A percentile compares a stretch with the other conserved stretches of the same genome.
phyloP scores from a whole-genome alignment of 2,888 invertebrate species.

The Helicoverpa assulta region DNA sequence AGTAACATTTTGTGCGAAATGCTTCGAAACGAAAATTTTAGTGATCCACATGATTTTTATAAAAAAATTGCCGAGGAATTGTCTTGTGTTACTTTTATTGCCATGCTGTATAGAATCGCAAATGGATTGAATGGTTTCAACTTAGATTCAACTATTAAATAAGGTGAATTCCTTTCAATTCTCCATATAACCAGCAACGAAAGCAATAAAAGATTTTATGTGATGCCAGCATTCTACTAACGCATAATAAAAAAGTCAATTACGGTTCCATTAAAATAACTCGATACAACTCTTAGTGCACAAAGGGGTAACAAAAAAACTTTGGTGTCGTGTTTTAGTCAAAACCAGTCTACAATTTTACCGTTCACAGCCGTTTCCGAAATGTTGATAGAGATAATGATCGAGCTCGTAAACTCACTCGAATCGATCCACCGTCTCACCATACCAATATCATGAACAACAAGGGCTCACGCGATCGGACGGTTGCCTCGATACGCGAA shows the following conservation, averaged over 20 bases:
- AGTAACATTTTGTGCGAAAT: constrained; percentile 44
- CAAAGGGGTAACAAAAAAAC: constrained; percentile 14
- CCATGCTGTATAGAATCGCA: constrained; percentile 19
- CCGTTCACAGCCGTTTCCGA: constrained; percentile 65
- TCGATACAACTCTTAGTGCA: constrained; percentile 17
- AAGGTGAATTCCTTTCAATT: neutral
- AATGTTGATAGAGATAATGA: constrained; percentile 74
- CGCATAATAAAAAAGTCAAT: constrained; percentile 22
- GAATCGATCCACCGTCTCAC: constrained; percentile 72
- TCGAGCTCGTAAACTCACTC: constrained; percentile 73
- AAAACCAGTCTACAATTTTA: constrained; percentile 58
- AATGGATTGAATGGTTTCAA: constrained; percentile 27
- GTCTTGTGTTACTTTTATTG: constrained; percentile 41
- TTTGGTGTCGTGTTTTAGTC: constrained; percentile 32
- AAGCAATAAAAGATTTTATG: constrained; percentile 14
- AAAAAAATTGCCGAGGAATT: constrained; percentile 10
- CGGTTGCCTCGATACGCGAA: constrained; percentile 59
- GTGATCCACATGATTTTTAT: constrained; percentile 36
- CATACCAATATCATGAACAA: constrained; percentile 71
- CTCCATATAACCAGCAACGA: constrained; percentile 6
- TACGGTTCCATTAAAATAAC: constrained; percentile 23
- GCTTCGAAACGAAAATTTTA: constrained; percentile 40
- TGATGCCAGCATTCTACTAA: constrained; percentile 2
- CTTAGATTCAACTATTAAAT: constrained; percentile 10
- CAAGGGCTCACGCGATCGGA: constrained; percentile 72